These are phyloP conservation scores for Coturnix japonica DNA, from an alignment of 2,113 vertebrate species.

Conservation along the genomic window DNA sequence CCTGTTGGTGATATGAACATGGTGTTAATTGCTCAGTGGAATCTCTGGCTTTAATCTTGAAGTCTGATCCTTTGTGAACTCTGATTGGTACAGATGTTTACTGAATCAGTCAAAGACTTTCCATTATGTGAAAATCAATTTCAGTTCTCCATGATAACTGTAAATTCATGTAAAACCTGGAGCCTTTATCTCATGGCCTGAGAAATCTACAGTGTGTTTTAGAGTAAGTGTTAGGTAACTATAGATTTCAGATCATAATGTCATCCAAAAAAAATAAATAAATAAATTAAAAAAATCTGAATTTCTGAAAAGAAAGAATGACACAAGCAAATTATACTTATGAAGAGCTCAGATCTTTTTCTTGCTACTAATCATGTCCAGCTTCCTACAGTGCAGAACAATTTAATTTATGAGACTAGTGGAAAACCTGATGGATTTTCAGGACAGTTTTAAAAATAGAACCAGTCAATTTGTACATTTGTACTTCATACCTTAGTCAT, in stretches of 20 bases:
- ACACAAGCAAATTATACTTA: neutral
- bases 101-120: constrained; percentile 55
- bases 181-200: neutral
- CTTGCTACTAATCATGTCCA: neutral
- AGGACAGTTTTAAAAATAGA: neutral
- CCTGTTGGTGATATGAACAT: neutral
- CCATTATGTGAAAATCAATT: constrained; percentile 66
- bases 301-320: neutral
- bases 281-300: no score
- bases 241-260: neutral
- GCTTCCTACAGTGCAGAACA: neutral
- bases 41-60: constrained; percentile 38
- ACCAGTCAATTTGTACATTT: neutral
- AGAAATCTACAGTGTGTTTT: neutral
- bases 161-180: constrained; percentile 36
- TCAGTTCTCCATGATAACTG: constrained; percentile 17
- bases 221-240: neutral
- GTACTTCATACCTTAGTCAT: neutral
- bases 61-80: constrained; percentile 28
- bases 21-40: constrained; percentile 25
- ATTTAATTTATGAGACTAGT: neutral
- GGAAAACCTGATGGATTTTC: neutral
- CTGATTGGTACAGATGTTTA: constrained; percentile 47
- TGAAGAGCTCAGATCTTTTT: neutral
- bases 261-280: neutral